phyloP scores from a whole-genome alignment of 2,113 vertebrate species.

The Drymodes brunneopygia region DNA sequence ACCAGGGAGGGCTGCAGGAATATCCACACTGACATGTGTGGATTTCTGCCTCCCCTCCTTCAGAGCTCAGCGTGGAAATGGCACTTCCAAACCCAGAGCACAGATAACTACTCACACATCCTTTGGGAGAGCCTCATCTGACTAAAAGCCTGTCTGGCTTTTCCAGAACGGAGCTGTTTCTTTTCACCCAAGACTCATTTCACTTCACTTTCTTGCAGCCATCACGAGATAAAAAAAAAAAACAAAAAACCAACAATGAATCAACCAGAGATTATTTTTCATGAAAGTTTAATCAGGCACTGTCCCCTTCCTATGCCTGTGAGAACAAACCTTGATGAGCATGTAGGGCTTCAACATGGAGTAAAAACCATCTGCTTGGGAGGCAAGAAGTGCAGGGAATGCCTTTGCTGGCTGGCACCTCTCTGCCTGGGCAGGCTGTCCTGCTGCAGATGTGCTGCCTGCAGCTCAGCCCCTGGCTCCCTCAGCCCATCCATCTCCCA shows the following conservation, averaged over 20 bases:
- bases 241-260: slow-evolving; percentile 42
- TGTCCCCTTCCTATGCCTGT: neutral
- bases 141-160: slow-evolving; percentile 39
- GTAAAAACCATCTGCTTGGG: neutral
- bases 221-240: neutral
- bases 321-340: neutral
- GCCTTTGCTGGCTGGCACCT: neutral
- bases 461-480: neutral
- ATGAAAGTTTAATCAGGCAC: slow-evolving; percentile 52
- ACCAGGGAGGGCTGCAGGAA: neutral
- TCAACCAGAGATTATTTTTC: slow-evolving; percentile 52
- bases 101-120: slow-evolving; percentile 14
- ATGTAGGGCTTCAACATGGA: neutral
- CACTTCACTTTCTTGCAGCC: slow-evolving; percentile 13
- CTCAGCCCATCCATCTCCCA: neutral
- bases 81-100: neutral
- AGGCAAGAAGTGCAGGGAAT: neutral
- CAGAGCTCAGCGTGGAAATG: neutral
- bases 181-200: slow-evolving; percentile 52
- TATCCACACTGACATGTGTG: neutral
- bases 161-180: neutral
- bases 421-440: neutral
- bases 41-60: neutral
- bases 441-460: neutral
- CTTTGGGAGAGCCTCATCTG: slow-evolving; percentile 40